Percentiles rank a stretch among this genome's conserved stretches.
phyloP scores from a whole-genome alignment of 2,113 vertebrate genomes.

The Mustela lutreola region DNA sequence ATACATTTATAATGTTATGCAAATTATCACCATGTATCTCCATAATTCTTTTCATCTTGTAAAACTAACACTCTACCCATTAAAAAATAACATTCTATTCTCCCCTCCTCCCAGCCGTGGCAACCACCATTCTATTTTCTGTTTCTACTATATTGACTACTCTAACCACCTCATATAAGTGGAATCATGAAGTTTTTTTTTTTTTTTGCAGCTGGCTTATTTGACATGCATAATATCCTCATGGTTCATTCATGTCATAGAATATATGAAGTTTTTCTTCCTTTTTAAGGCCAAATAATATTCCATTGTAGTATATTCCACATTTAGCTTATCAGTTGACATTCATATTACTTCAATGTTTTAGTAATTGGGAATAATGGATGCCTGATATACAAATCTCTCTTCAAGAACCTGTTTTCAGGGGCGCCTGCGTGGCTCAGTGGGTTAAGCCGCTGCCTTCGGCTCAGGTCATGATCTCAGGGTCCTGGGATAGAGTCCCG shows the following conservation, averaged over 20 bases:
- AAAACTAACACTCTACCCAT: neutral
- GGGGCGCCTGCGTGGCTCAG: too few relatives aligned
- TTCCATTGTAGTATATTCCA: neutral
- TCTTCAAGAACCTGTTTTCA: neutral
- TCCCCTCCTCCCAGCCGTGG: neutral
- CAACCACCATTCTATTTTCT: neutral
- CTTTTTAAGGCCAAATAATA: neutral
- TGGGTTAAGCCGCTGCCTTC: too few relatives aligned
- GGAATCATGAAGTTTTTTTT: conserved; percentile 3
- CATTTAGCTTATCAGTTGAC: neutral
- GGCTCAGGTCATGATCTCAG: too few relatives aligned
- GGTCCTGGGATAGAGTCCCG: too few relatives aligned
- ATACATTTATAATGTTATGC: neutral
- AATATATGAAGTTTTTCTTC: neutral
- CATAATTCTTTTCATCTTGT: neutral
- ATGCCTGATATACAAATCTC: neutral
- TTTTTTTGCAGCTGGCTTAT: conserved; percentile 12
- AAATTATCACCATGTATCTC: neutral
- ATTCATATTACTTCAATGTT: neutral
- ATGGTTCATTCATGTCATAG: neutral
- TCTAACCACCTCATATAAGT: neutral
- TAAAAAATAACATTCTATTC: neutral
- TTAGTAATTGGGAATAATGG: neutral
- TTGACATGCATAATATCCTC: neutral
- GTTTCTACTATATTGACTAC: neutral